Percentiles rank a stretch among this genome's conserved stretches.
Conservation (phyloP, 1,140 invertebrate species). For the Drosophila obscura region DNA sequence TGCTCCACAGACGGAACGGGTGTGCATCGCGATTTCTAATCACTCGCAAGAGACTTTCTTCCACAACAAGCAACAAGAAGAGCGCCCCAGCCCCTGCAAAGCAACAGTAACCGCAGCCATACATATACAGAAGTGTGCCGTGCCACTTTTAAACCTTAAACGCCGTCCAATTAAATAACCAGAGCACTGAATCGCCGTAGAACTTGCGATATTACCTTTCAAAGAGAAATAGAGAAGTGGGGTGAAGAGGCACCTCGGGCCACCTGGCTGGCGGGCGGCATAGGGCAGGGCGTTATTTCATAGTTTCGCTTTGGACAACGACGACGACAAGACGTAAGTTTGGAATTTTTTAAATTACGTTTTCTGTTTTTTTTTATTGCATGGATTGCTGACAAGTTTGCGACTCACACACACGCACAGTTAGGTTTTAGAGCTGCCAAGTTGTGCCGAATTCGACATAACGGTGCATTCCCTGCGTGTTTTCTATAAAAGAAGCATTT, state of each 20-base stretch:
- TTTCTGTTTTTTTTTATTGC: neutral
- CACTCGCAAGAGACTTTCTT: constrained; percentile 74
- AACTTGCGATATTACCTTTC: constrained; percentile 36
- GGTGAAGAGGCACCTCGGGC: constrained; percentile 47
- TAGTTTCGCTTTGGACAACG: constrained; percentile 73
- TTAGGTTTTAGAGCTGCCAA: constrained; percentile 20
- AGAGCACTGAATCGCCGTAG: constrained; percentile 25
- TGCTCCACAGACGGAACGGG: constrained; percentile 20
- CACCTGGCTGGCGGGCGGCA: constrained; percentile 25
- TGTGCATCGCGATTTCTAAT: constrained; percentile 69
- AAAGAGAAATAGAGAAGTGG: constrained; percentile 19
- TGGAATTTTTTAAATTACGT: constrained; percentile 66
- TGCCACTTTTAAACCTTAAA: constrained; percentile 48
- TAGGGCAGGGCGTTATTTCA: constrained; percentile 61
- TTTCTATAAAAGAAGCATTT: too few relatives aligned
- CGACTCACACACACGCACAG: constrained; percentile 1
- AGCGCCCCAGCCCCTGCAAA: constrained; percentile 35
- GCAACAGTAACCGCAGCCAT: constrained; percentile 43
- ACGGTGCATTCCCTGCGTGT: constrained; percentile 11
- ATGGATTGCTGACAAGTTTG: neutral
- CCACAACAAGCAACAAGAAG: constrained; percentile 34
- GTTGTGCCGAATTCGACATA: constrained; percentile 4
- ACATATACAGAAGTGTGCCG: constrained; percentile 27
- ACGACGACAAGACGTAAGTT: constrained; percentile 78
- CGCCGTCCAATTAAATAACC: constrained; percentile 55